phyloP scores from a whole-genome alignment of 2,797 vertebrate genomes.

The Clarias laeviceps region DNA sequence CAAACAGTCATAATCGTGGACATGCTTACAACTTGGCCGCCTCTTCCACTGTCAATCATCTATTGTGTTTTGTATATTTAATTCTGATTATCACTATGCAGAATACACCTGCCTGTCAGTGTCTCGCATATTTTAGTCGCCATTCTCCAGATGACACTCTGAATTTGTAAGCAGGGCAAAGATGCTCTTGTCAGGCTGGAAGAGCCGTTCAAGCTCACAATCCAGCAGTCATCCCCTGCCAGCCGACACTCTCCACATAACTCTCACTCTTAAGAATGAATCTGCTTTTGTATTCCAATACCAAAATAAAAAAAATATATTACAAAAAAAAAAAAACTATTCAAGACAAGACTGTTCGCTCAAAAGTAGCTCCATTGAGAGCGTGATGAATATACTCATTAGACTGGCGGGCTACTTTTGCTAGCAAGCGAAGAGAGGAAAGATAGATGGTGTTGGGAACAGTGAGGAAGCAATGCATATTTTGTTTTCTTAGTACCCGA shows the following conservation, averaged over 20 bases:
- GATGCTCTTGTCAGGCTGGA: slow-evolving; percentile 11
- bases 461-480: slow-evolving; percentile 70
- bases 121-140: not conserved
- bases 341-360: slow-evolving; percentile 68
- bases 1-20: slow-evolving; percentile 70
- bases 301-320: slow-evolving; percentile 57
- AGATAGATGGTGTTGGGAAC: slow-evolving; percentile 52
- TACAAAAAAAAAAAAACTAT: slow-evolving; percentile 59
- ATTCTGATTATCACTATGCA: slow-evolving; percentile 10
- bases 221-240: slow-evolving; percentile 57
- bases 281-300: slow-evolving; percentile 66
- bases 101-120: not conserved
- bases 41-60: slow-evolving; percentile 70
- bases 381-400: slow-evolving; percentile 67
- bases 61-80: slow-evolving; percentile 28
- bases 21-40: slow-evolving; percentile 75
- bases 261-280: slow-evolving; percentile 66
- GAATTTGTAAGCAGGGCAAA: slow-evolving; percentile 13
- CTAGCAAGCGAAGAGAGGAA: slow-evolving; percentile 45
- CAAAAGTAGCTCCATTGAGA: slow-evolving; percentile 69
- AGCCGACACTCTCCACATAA: slow-evolving; percentile 56
- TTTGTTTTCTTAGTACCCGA: slow-evolving; percentile 80
- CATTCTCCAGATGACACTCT: not conserved
- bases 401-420: slow-evolving; percentile 63
- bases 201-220: slow-evolving; percentile 55